Evolutionary conservation across 2,888 invertebrate species (phyloP), one percentile per base, ranked within the genome.

Genomic region (Scaptomyza reducta): DNA sequence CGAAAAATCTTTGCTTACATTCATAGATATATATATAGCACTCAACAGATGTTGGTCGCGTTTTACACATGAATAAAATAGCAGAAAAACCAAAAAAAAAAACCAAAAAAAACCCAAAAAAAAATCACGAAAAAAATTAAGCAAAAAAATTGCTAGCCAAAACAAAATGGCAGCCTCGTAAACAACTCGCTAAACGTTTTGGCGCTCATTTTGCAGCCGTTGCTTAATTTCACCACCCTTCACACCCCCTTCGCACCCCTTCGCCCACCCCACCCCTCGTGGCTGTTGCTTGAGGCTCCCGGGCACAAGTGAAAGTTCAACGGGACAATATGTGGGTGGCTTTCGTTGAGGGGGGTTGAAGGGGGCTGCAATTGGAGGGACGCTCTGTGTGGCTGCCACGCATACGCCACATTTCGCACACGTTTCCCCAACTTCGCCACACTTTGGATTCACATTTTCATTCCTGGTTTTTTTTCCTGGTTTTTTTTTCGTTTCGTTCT

Each of bases 161-260:
- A 75, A 66, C 49, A 68, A 80, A 83, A 70, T 72, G 79, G 77
- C 69, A 85, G 67, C 69, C 76, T 77, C 83, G 81, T 86, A 82
- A 86, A 82, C 83, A 82, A 86, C 79, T 83, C 64, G 83, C 86
- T 83, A 82, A 82, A 82, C 85, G 79, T 82, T 81, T 81, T 77
- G 81, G 74, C 83, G 81, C 77, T 81, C 81, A 85, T 85, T 81
- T 81, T 67, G 86, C 81, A 81, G 86, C 79, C 79, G 81, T 77
- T 85, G 81, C 77, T 85, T 81, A 85, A 82, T 82, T 85, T n/a
- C n/a, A n/a, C n/a, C n/a, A n/a, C n/a, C n/a, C 77, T 75, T 50
- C 58, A 46, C n/a, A 56, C 16, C 18, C 47, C 29, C 1, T 22
- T 22, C 22, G n/a, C 22, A 5, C 22, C 7, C 14, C 45, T 14